These are phyloP conservation scores for Phalacrocorax carbo DNA, from an alignment of 2,113 vertebrate genomes.

Conservation along the genomic window DNA sequence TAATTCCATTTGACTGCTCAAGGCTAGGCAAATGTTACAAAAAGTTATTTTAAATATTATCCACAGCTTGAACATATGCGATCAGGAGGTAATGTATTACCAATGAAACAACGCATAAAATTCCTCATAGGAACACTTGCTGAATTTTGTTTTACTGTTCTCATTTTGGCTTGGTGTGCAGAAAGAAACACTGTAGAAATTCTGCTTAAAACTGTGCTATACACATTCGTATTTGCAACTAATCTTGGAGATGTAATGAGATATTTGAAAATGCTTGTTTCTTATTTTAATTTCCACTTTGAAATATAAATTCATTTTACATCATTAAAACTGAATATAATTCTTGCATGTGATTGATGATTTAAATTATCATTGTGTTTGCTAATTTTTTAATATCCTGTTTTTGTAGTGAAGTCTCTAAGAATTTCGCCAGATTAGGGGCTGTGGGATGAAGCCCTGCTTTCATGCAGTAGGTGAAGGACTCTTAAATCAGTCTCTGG, in stretches of 20 bases:
- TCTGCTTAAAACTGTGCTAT: background rate
- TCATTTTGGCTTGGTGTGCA: background rate
- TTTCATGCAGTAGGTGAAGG: slow-evolving; percentile 40
- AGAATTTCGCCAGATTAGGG: background rate
- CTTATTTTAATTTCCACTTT: background rate
- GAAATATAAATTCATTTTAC: slow-evolving; percentile 8
- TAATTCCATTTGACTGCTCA: background rate
- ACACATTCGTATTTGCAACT: background rate
- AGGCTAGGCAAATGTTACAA: background rate
- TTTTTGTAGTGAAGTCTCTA: background rate
- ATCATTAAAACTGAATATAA: background rate
- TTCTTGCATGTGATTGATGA: background rate
- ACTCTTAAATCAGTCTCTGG: slow-evolving; percentile 65
- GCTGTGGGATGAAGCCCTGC: slow-evolving; percentile 3
- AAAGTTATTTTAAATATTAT: slow-evolving; percentile 7
- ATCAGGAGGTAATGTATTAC: background rate
- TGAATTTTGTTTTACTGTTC: background rate
- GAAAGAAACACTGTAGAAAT: background rate
- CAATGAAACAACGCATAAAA: background rate
- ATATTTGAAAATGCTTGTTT: background rate
- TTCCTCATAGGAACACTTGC: background rate
- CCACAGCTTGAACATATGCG: background rate
- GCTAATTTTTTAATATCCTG: background rate
- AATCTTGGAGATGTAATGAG: background rate
- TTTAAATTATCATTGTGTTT: background rate